Conservation (phyloP, 2,797 vertebrate genomes). For the Lacerta agilis region DNA sequence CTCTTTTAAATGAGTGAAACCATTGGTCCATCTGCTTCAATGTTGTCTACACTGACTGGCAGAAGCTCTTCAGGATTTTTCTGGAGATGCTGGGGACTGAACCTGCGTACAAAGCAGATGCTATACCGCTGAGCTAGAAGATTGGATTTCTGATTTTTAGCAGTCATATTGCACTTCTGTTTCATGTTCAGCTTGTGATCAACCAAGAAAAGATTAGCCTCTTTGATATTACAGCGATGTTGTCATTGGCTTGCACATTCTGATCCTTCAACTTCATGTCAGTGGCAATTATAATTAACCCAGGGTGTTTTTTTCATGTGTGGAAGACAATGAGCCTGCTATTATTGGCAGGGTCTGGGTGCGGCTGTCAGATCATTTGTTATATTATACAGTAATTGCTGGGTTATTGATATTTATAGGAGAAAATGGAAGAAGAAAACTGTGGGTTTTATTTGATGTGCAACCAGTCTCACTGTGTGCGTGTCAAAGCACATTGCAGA, state of each 20-base stretch:
- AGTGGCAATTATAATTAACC: constrained; percentile 68
- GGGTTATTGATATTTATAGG: constrained; percentile 43
- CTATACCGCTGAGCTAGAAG: no score
- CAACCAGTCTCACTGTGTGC: not conserved
- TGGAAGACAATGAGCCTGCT: constrained; percentile 64
- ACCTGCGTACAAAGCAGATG: no score
- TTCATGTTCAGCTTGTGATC: no score
- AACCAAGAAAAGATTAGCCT: constrained; percentile 58
- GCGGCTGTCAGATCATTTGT: constrained; percentile 53
- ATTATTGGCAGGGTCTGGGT: constrained; percentile 60
- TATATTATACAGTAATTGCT: constrained; percentile 24
- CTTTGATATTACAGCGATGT: constrained; percentile 64
- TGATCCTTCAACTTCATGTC: constrained; percentile 56
- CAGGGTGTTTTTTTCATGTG: constrained; percentile 65
- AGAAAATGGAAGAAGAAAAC: constrained; percentile 16
- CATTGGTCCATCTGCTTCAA: no score
- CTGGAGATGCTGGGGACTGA: no score
- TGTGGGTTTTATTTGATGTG: not conserved
- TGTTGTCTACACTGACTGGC: no score
- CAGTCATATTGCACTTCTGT: no score
- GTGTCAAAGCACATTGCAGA: not conserved
- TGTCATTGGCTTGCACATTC: constrained; percentile 66
- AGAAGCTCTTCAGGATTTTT: no score
- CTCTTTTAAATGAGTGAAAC: no score
- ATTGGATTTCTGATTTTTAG: no score